Conservation (phyloP, 1,140 invertebrate species). For the Fragariocoptes setiger region DNA sequence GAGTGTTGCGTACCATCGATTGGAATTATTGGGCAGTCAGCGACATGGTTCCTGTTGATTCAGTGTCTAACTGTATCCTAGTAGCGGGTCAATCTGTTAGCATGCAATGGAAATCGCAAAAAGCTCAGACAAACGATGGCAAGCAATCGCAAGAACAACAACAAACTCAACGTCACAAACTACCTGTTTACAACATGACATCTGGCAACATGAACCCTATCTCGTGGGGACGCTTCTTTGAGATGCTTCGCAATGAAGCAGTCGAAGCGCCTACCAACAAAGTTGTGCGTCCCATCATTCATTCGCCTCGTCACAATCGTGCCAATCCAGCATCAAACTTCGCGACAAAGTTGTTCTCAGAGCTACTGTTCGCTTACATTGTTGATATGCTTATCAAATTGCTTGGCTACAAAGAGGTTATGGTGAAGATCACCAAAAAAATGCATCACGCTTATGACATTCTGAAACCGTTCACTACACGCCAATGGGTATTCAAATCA, state of each 20-base stretch:
- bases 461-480: slow-evolving; percentile 38
- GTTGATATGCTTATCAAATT: slow-evolving; percentile 35
- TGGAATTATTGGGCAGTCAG: slow-evolving; percentile 35
- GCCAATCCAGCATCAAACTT: no score
- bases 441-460: slow-evolving; percentile 39
- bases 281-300: background rate
- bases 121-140: no score
- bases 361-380: slow-evolving; percentile 35
- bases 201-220: slow-evolving; percentile 60
- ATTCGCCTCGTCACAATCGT: background rate
- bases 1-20: slow-evolving; percentile 22
- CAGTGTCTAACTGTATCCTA: slow-evolving; percentile 51
- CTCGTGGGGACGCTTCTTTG: slow-evolving; percentile 26
- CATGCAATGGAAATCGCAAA: slow-evolving; percentile 23
- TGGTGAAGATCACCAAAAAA: slow-evolving; percentile 29
- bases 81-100: slow-evolving; percentile 42
- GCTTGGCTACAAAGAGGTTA: slow-evolving; percentile 27
- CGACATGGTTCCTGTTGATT: slow-evolving; percentile 72
- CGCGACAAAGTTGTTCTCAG: no score
- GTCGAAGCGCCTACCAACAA: background rate
- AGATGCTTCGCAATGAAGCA: slow-evolving; percentile 1
- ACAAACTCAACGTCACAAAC: no score
- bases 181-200: slow-evolving; percentile 57
- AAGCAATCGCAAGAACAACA: no score
- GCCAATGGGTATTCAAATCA: slow-evolving; percentile 49